Evolutionary conservation across 2,113 vertebrate species (phyloP), one percentile per base, ranked within the genome.

Genomic region (Arvicanthis niloticus): DNA sequence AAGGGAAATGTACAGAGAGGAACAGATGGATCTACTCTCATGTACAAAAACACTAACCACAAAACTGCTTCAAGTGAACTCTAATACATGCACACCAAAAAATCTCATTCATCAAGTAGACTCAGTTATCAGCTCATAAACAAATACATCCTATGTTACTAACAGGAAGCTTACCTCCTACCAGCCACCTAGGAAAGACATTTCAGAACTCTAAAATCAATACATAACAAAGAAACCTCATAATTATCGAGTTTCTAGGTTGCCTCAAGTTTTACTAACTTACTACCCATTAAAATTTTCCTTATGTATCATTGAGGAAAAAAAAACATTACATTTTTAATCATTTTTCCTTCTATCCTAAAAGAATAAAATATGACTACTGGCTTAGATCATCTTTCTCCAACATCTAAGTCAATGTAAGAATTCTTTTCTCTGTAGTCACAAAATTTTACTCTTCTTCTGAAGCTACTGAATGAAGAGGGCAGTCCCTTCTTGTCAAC

Each of bases 161-260:
- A 92, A 94, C 21, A 93, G 93, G 93, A 82, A 93, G 96, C 19
- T 58, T 26, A 91, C 51, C 65, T 91, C 53, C 19, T n/a, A 88
- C 97, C 48, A 48, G 72, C 12, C 21, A 90, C 7, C 76, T 11
- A 96, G 40, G 91, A 34, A 96, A 48, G 91, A 26, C 17, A 56
- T 2, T 2, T 17, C 85, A 76, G 37, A 96, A 68, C 2, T 0
- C 86, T 48, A 40, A 42, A 77, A 16, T 73, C 77, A 75, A 53
- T 5, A 77, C 21, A 78, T 37, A 75, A 91, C 51, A 94, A 65
- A 78, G 53, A 93, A 56, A 51, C 5, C 24, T 34, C 58, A 7
- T 40, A 40, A 78, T 68, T 31, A 92, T 15, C 82, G 88, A 68
- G 60, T 24, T n/a, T 78, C 70, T 12, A 90, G n/a, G 70, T 65